Evolutionary conservation across 2,888 invertebrate species (phyloP).

Genomic region (Tholera decimalis): DNA sequence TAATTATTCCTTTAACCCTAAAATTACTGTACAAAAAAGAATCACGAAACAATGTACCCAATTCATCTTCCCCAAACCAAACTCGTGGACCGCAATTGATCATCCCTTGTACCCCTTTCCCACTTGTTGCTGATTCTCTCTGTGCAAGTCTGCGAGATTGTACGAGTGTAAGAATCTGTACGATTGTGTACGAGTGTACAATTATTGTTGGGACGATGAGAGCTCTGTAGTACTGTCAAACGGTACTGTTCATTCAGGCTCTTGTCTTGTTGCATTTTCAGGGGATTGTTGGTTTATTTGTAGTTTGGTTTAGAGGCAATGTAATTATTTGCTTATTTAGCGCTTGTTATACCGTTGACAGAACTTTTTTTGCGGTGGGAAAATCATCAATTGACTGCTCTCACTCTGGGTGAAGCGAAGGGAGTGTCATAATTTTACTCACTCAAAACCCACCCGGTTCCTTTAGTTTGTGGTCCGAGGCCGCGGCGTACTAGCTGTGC

Average conservation of each 20-base stretch:
- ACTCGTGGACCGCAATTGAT: constrained; percentile 63
- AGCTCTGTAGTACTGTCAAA: constrained; percentile 44
- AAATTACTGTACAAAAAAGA: not conserved
- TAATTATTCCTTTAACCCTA: not conserved
- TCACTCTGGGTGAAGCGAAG: no score
- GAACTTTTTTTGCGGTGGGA: no score
- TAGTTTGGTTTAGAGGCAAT: not conserved
- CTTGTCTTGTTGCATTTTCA: constrained; percentile 37
- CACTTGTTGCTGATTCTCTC: constrained; percentile 79
- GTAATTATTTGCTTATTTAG: not conserved
- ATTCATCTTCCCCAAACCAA: constrained; percentile 32
- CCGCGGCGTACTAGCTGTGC: no score
- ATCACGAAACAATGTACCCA: not conserved
- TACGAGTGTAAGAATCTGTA: constrained; percentile 46
- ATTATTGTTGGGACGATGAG: constrained; percentile 21
- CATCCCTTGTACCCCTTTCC: constrained; percentile 76
- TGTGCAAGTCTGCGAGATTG: no score
- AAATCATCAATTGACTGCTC: no score
- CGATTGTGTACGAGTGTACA: constrained; percentile 34
- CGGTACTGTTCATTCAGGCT: constrained; percentile 40
- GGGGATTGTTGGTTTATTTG: constrained; percentile 38
- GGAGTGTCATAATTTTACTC: no score
- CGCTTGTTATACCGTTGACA: no score
- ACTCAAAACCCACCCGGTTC: no score
- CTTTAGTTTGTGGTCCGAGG: no score